These are phyloP conservation scores for Meiosimyza decipiens DNA, from an alignment of 2,888 invertebrate genomes.

Conservation along the genomic window DNA sequence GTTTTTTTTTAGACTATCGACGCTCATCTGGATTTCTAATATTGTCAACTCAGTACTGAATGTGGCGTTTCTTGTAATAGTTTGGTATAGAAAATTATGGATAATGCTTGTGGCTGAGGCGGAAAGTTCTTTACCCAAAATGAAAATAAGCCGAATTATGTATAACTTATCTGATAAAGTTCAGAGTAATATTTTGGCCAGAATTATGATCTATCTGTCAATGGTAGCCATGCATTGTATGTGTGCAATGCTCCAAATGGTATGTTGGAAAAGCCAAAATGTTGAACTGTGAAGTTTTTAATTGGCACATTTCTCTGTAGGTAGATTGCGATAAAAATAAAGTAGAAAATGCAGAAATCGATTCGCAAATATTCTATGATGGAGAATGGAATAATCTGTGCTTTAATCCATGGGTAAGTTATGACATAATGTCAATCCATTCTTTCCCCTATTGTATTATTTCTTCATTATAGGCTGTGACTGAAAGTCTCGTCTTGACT, in stretches of 20 bases:
- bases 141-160: slow-evolving; percentile 69
- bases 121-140: slow-evolving; percentile 66
- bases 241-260: slow-evolving; percentile 76
- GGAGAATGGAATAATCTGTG: slow-evolving; percentile 52
- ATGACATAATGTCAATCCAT: no score
- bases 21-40: background rate
- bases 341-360: slow-evolving; percentile 26
- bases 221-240: slow-evolving; percentile 74
- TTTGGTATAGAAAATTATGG: slow-evolving; percentile 84
- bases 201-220: slow-evolving; percentile 76
- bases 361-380: slow-evolving; percentile 37
- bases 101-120: slow-evolving; percentile 63
- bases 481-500: slow-evolving; percentile 70
- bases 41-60: slow-evolving; percentile 64
- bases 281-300: background rate
- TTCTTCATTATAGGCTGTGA: slow-evolving; percentile 62
- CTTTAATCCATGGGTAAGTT: slow-evolving; percentile 65
- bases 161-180: slow-evolving; percentile 74
- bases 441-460: no score
- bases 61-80: slow-evolving; percentile 74
- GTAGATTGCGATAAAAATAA: slow-evolving; percentile 49
- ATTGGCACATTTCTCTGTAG: slow-evolving; percentile 42
- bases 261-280: slow-evolving; percentile 39
- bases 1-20: slow-evolving; percentile 36
- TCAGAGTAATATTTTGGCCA: slow-evolving; percentile 72